Percentiles rank a stretch among this genome's conserved stretches.
These are phyloP conservation scores for Danionella dracula DNA, from an alignment of 2,797 vertebrate species.

Conservation along the genomic window DNA sequence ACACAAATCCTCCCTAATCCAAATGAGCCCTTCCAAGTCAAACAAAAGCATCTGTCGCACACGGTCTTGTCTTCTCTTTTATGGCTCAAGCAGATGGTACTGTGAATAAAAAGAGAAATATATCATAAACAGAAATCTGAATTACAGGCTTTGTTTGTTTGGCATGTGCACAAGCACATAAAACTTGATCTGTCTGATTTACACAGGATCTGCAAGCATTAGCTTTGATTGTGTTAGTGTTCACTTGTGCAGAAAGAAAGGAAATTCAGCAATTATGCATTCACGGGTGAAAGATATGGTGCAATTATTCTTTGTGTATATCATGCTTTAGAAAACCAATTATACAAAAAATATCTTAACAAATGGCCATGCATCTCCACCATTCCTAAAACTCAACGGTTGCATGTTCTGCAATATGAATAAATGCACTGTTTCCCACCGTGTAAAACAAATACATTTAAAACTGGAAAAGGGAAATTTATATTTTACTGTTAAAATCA, in stretches of 20 bases:
- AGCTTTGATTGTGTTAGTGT: background rate
- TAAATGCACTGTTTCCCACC: too few species aligned
- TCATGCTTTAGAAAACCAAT: too few species aligned
- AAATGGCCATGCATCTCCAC: too few species aligned
- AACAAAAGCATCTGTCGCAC: conserved; percentile 24
- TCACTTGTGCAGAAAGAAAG: background rate
- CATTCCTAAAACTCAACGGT: too few species aligned
- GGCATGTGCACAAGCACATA: background rate
- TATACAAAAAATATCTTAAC: too few species aligned
- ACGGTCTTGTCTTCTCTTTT: conserved; percentile 22
- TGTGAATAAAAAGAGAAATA: conserved; percentile 30
- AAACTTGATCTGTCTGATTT: background rate
- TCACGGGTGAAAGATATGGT: background rate
- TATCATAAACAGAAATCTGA: conserved; percentile 23
- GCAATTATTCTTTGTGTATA: too few species aligned
- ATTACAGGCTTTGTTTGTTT: conserved; percentile 8
- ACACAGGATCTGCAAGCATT: background rate
- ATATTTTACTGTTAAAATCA: too few species aligned
- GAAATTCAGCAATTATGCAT: background rate
- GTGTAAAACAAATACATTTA: too few species aligned
- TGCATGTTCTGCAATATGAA: too few species aligned
- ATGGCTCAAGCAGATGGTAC: conserved; percentile 31
- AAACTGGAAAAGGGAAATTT: too few species aligned
- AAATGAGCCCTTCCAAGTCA: conserved; percentile 36
- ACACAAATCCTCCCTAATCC: conserved; percentile 42